Base-by-base conservation (phyloP, 2,113 vertebrate species). In the Pipra filicauda region DNA sequence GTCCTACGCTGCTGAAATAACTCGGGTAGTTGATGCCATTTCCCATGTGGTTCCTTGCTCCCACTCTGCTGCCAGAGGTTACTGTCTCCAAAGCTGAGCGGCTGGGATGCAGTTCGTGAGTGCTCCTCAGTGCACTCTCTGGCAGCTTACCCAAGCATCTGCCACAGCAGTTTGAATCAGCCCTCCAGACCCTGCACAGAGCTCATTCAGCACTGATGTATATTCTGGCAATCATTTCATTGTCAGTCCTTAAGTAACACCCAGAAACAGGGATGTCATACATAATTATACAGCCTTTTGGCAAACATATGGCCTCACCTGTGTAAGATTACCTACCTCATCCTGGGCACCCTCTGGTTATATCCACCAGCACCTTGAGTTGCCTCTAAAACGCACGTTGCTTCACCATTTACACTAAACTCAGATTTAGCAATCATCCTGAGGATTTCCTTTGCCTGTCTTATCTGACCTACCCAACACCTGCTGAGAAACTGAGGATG, bases 201-300 rank as follows among this genome's bases (percentile, higher is more conserved):
- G 3, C 46, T 41, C 17, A 1, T 49, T 22, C 43, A 77, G 84
- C 5, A 12, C 80, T 71, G 69, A 44, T 7, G 7, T 33, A 18
- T 27, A 2, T 64, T 12, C 44, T 27, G 18, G 27, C 52, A 65
- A 54, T 17, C 12, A 19, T 28, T 37, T 15, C 54, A 4, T 9
- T 30, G 17, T 30, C 11, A 3, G 19, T 26, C 24, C 35, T 41
- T 3, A 44, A 35, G n/a, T 18, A 21, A n/a, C 7, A 27, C 33
- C 52, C 19, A 4, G 1, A 17, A 22, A 48, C 77, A 81, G 41
- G 71, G 65, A 39, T 0, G 0, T 20, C 55, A 30, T 1, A 33
- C 1, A 0, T 3, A 37, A 2, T 49, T 8, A 1, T 1, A 11
- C 17, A 51, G 41, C 28, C n/a, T 65, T 69, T 35, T 31, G 62